phyloP scores from a whole-genome alignment of 2,888 invertebrate species.

The Argynnis bischoffii region DNA sequence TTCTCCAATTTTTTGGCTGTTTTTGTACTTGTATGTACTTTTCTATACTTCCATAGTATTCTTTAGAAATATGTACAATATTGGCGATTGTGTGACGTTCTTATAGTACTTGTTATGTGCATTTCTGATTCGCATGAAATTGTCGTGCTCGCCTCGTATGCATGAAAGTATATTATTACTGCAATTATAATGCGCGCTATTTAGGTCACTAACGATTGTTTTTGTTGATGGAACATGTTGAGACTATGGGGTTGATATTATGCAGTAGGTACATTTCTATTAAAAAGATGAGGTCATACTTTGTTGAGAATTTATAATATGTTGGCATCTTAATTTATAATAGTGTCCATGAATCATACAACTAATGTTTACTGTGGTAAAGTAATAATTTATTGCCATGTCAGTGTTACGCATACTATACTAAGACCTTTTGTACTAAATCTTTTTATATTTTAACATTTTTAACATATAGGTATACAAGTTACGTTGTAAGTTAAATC shows the following conservation, averaged over 20 bases:
- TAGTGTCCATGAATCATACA: conserved; percentile 27
- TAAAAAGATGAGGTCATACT: conserved; percentile 41
- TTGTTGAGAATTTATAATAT: conserved; percentile 24
- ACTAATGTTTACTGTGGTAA: conserved; percentile 7
- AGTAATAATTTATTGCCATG: not conserved
- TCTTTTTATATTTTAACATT: too few relatives aligned
- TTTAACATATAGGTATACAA: too few relatives aligned
- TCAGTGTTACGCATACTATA: too few relatives aligned
- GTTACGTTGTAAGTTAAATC: too few relatives aligned
- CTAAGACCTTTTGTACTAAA: too few relatives aligned
- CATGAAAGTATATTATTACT: conserved; percentile 72
- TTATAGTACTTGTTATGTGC: conserved; percentile 26
- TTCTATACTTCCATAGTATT: not conserved
- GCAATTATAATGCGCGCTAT: conserved; percentile 67
- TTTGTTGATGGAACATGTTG: conserved; percentile 52
- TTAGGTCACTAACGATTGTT: conserved; percentile 67
- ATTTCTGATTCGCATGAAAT: conserved; percentile 37
- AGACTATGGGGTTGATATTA: conserved; percentile 34
- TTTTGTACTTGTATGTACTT: too few relatives aligned
- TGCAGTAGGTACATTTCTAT: conserved; percentile 27
- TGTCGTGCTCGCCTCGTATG: conserved; percentile 48
- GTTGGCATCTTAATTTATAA: conserved; percentile 30
- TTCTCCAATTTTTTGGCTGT: not conserved
- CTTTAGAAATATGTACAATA: not conserved
- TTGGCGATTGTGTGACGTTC: conserved; percentile 29